Conservation (phyloP, 2,113 vertebrate species). For the Ammodytes dubius region DNA sequence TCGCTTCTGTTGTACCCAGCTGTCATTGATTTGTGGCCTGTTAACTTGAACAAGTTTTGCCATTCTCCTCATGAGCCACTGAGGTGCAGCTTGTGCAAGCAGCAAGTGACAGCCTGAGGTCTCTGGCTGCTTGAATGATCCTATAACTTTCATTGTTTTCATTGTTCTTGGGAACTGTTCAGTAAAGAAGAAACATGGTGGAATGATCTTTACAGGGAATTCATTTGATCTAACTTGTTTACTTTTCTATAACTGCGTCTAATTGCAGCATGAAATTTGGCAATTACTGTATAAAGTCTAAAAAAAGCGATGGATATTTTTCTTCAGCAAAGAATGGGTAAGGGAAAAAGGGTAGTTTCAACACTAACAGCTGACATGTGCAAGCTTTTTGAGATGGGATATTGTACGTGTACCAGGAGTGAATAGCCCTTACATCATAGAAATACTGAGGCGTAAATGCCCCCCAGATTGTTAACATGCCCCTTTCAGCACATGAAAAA, state of each 20-base stretch:
- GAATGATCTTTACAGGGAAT: neutral
- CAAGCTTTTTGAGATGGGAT: conserved; percentile 14
- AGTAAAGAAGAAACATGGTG: neutral
- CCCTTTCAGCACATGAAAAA: conserved; percentile 46
- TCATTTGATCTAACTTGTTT: neutral
- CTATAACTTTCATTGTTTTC: conserved; percentile 14
- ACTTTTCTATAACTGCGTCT: neutral
- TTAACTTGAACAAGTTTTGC: conserved; percentile 63
- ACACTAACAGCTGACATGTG: conserved; percentile 18
- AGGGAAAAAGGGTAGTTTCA: conserved; percentile 13
- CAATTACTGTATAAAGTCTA: neutral
- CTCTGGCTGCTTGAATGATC: conserved; percentile 1
- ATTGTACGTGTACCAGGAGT: neutral
- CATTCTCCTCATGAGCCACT: conserved; percentile 36
- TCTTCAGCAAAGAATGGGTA: neutral
- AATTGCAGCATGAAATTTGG: neutral
- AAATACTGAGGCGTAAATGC: conserved; percentile 53
- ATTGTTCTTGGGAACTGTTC: conserved; percentile 3
- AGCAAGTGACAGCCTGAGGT: conserved; percentile 1
- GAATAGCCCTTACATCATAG: conserved; percentile 45
- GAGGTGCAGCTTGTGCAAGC: conserved; percentile 17
- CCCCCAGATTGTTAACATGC: conserved; percentile 54
- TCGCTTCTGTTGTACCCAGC: conserved; percentile 35
- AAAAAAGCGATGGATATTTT: neutral
- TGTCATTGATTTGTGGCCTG: conserved; percentile 62